These are phyloP conservation scores for Lophius piscatorius DNA, from an alignment of 2,113 vertebrate species.

Conservation along the genomic window DNA sequence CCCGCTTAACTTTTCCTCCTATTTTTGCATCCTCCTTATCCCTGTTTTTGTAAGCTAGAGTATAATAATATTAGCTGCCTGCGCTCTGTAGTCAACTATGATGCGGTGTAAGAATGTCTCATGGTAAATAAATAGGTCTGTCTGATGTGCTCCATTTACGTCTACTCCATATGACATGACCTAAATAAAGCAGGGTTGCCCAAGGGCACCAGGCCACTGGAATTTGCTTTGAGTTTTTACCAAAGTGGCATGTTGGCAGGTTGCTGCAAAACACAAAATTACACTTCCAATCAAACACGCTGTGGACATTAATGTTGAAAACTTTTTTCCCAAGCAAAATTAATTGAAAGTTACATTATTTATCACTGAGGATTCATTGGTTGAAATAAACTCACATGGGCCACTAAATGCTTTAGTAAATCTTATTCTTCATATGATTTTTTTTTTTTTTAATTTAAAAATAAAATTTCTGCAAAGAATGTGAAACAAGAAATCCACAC, in stretches of 20 bases:
- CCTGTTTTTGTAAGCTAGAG: background rate
- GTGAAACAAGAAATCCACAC: background rate
- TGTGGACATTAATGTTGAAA: no score
- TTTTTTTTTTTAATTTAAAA: no score
- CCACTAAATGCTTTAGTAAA: no score
- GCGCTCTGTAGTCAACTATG: slow-evolving; percentile 1
- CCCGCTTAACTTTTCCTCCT: slow-evolving; percentile 14
- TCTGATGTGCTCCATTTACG: slow-evolving; percentile 29
- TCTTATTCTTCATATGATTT: background rate
- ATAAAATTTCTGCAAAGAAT: background rate
- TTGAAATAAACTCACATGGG: no score
- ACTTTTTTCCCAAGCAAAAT: no score
- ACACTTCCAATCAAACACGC: no score
- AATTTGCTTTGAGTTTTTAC: slow-evolving; percentile 32
- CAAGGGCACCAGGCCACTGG: background rate
- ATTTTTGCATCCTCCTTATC: slow-evolving; percentile 1
- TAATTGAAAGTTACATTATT: no score
- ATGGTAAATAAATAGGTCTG: slow-evolving; percentile 19
- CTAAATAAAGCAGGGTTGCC: slow-evolving; percentile 29
- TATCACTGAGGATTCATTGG: no score
- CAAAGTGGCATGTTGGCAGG: slow-evolving; percentile 36
- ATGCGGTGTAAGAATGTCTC: background rate
- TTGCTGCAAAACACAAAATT: slow-evolving; percentile 8
- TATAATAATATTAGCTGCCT: background rate
- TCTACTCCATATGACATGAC: slow-evolving; percentile 47